These are phyloP conservation scores for Spisula subtruncata DNA, from an alignment of 2,888 invertebrate species.

Conservation along the genomic window DNA sequence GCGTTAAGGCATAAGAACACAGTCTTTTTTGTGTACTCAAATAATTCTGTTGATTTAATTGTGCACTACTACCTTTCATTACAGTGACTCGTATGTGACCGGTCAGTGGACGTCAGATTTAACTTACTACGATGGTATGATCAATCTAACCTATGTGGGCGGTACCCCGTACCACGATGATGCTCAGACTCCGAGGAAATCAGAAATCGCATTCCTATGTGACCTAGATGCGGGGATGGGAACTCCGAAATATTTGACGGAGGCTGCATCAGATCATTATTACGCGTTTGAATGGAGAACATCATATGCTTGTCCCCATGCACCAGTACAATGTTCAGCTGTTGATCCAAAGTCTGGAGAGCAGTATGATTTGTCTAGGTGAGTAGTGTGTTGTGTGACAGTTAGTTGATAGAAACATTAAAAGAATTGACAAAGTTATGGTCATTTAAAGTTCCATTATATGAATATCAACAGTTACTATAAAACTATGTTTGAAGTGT, in stretches of 20 bases:
- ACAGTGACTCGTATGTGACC: slow-evolving; percentile 72
- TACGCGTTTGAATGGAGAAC: slow-evolving; percentile 84
- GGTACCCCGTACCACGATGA: slow-evolving; percentile 80
- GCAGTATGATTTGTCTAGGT: slow-evolving; percentile 85
- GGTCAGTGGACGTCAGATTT: slow-evolving; percentile 80
- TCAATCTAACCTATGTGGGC: slow-evolving; percentile 86
- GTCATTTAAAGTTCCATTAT: too few relatives aligned
- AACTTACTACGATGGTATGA: slow-evolving; percentile 85
- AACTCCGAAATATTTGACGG: slow-evolving; percentile 82
- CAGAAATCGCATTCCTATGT: slow-evolving; percentile 86
- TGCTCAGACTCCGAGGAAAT: slow-evolving; percentile 77
- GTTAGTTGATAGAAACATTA: too few relatives aligned
- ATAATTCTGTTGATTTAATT: too few relatives aligned
- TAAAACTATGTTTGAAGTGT: too few relatives aligned
- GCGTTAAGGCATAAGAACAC: too few relatives aligned
- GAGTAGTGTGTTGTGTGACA: not conserved
- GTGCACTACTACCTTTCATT: not conserved
- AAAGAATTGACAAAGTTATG: too few relatives aligned
- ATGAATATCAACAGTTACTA: too few relatives aligned
- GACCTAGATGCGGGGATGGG: slow-evolving; percentile 83
- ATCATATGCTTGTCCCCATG: slow-evolving; percentile 81
- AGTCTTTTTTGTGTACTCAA: too few relatives aligned
- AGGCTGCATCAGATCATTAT: slow-evolving; percentile 77
- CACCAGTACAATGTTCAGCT: slow-evolving; percentile 81
- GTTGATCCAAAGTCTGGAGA: slow-evolving; percentile 70